Evolutionary conservation across 2,113 vertebrate genomes (phyloP), one percentile per base, ranked within the genome.

Genomic region (Xenopus borealis): DNA sequence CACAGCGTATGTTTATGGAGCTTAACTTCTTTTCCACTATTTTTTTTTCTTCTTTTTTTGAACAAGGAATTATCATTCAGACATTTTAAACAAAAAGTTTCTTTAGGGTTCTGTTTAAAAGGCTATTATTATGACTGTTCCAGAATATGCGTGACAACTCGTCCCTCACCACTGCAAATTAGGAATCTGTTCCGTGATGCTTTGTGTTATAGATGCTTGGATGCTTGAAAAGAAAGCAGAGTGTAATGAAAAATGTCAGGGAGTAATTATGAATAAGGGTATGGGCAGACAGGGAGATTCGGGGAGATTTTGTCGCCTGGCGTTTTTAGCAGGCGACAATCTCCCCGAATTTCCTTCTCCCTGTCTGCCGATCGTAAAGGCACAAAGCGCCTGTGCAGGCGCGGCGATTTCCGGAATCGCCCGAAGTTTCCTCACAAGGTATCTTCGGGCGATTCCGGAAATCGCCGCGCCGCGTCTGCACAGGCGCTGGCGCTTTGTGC

Each of bases 101-200:
- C 33, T 40, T 40, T 40, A 40, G 19, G 59, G 23, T 72, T 64
- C 33, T 55, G n/a, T 66, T 19, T 59, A 53, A 45, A 66, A 55
- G 8, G 13, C 63, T 71, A 20, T 71, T 72, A 47, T 20, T 62
- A 5, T 16, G 20, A 62, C 69, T 71, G 20, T 18, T 55, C 55
- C 62, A 62, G 67, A 75, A 68, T 58, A 67, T 68, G 72, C 65
- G 72, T 75, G 72, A 52, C 72, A 75, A 57, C 46, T 75, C n/a
- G 55, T 68, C 72, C 64, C 59, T 67, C 72, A 33, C 67, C 65
- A 53, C 44, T 75, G 73, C 73, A 33, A 68, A 11, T 62, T 63
- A 45, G 73, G 73, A 75, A 69, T 75, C 27, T 69, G 7, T 27
- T 19, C 19, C n/a, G 12, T 66, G 53, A 55, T 55, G 27, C 62